phyloP scores from a whole-genome alignment of 2,113 vertebrate genomes.

The Gymnocephalus cernua region DNA sequence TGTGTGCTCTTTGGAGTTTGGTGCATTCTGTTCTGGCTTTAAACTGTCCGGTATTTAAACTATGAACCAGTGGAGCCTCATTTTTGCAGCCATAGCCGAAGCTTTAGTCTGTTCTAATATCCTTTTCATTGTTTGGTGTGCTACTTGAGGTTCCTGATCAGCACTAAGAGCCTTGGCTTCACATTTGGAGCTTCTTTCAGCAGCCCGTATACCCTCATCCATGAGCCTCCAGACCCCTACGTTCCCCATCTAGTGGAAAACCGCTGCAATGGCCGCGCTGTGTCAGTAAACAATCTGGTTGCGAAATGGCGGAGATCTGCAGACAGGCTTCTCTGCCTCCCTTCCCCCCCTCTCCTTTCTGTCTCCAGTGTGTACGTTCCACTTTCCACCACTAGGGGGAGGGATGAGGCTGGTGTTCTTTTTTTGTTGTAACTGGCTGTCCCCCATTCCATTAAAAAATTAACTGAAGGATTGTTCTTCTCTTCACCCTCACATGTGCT shows the following conservation, averaged over 20 bases:
- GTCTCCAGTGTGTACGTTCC: constrained; percentile 80
- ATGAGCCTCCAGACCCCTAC: constrained; percentile 45
- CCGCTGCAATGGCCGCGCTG: constrained; percentile 70
- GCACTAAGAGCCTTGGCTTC: constrained; percentile 27
- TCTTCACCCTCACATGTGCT: constrained; percentile 21
- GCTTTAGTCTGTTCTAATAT: constrained; percentile 12
- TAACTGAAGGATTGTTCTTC: constrained; percentile 36
- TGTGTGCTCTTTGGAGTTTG: background rate
- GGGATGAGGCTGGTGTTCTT: constrained; percentile 61
- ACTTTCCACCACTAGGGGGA: constrained; percentile 87
- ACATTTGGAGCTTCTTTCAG: constrained; percentile 45
- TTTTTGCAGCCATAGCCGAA: background rate
- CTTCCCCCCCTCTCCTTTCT: constrained; percentile 71
- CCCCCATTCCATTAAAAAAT: constrained; percentile 33
- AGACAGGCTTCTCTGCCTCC: constrained; percentile 78
- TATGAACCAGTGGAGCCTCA: background rate
- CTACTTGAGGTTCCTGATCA: constrained; percentile 26
- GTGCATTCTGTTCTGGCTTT: constrained; percentile 10
- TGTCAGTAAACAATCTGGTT: constrained; percentile 90
- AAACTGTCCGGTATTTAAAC: no score
- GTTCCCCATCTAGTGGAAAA: constrained; percentile 73
- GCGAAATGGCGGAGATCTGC: constrained; percentile 89
- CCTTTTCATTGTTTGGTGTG: constrained; percentile 26
- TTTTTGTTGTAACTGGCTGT: constrained; percentile 45
- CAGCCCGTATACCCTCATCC: constrained; percentile 39